Percentiles rank a stretch among this genome's conserved stretches.
Conservation (phyloP, 2,888 invertebrate species). For the Euclidia mi region DNA sequence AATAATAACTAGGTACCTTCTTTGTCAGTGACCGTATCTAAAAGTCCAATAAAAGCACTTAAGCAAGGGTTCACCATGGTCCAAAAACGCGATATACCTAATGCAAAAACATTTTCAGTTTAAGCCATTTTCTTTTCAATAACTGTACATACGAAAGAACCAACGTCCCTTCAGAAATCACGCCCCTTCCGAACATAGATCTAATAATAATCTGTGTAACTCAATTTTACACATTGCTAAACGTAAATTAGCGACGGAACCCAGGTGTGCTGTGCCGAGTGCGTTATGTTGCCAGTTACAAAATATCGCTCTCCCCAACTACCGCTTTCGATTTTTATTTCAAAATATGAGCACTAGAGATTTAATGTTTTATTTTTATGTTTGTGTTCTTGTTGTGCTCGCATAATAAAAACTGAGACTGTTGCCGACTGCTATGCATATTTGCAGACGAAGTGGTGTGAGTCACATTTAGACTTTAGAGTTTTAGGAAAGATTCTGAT, state of each 20-base stretch:
- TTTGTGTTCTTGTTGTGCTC: too few relatives aligned
- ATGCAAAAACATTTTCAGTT: too few relatives aligned
- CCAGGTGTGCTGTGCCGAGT: conserved; percentile 55
- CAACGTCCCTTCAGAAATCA: conserved; percentile 25
- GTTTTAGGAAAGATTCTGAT: too few relatives aligned
- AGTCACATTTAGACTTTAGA: too few relatives aligned
- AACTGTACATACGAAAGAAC: conserved; percentile 9
- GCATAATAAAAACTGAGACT: too few relatives aligned
- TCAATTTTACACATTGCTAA: conserved; percentile 51
- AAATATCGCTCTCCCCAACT: conserved; percentile 27
- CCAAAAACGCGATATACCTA: too few relatives aligned
- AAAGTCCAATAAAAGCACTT: too few relatives aligned
- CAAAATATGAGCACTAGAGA: background rate
- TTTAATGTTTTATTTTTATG: background rate
- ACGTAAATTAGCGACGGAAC: conserved; percentile 53
- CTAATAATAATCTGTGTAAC: conserved; percentile 50
- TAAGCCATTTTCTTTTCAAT: background rate
- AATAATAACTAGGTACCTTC: too few relatives aligned
- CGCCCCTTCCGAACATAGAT: conserved; percentile 43
- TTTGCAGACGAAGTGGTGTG: too few relatives aligned
- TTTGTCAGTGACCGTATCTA: too few relatives aligned
- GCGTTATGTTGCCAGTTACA: conserved; percentile 47
- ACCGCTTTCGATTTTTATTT: background rate
- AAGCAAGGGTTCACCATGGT: too few relatives aligned
- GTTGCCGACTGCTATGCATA: too few relatives aligned